phyloP scores from a whole-genome alignment of 2,888 invertebrate species.

The Lapara coniferarum region DNA sequence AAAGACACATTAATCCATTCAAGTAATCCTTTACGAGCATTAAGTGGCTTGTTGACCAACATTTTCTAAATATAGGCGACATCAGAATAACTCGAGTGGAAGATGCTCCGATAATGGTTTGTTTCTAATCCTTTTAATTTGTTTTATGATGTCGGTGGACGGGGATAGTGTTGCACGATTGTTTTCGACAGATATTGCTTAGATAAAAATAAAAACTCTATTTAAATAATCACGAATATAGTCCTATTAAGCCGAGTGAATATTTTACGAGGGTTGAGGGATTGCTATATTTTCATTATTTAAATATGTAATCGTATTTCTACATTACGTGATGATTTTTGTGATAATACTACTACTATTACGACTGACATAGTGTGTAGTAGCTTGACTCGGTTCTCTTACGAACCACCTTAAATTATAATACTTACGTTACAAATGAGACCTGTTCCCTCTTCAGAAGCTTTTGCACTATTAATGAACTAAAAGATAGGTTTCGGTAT shows the following conservation, averaged over 20 bases:
- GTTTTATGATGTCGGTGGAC: neutral
- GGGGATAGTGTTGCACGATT: neutral
- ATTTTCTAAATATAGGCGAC: constrained; percentile 36
- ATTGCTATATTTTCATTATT: no score
- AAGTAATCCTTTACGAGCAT: constrained; percentile 21
- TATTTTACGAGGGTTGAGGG: no score
- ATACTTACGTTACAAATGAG: no score
- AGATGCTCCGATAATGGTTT: neutral
- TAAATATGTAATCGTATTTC: no score
- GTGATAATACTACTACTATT: no score
- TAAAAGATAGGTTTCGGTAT: no score
- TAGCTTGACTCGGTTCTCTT: no score
- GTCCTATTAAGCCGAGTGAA: neutral
- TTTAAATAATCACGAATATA: neutral
- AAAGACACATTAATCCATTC: constrained; percentile 18
- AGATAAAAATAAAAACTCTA: neutral
- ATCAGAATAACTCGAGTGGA: constrained; percentile 36
- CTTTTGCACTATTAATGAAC: no score
- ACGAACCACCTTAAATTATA: no score
- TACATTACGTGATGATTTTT: no score
- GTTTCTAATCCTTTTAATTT: constrained; percentile 6
- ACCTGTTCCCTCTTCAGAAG: no score
- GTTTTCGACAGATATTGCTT: neutral
- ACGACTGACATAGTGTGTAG: no score
- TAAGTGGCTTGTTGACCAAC: constrained; percentile 39